Percentiles rank a stretch among this genome's conserved stretches.
These are phyloP conservation scores for Chymomyza costata DNA, from an alignment of 1,140 invertebrate genomes.

Conservation along the genomic window DNA sequence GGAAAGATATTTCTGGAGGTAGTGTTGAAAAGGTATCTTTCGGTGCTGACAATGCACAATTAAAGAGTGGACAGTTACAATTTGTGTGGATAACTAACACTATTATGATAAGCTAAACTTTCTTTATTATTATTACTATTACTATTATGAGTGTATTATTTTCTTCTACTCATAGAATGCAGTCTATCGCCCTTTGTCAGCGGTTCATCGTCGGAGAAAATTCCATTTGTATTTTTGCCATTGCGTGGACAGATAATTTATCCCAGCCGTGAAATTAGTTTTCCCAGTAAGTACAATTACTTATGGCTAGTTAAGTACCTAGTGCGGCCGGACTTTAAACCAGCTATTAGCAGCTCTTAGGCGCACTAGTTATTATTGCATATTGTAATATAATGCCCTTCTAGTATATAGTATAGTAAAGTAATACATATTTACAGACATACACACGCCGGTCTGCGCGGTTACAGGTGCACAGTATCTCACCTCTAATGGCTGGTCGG, in stretches of 20 bases:
- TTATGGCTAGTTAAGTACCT: too few relatives aligned
- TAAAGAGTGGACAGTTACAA: too few relatives aligned
- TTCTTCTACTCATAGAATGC: slow-evolving; percentile 81
- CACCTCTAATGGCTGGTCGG: slow-evolving; percentile 84
- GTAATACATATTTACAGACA: slow-evolving; percentile 80
- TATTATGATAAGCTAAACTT: slow-evolving; percentile 28
- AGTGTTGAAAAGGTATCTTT: too few relatives aligned
- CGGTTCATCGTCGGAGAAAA: slow-evolving; percentile 83
- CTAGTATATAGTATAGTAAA: too few relatives aligned
- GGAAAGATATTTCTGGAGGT: slow-evolving; percentile 28
- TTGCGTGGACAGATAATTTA: slow-evolving; percentile 90
- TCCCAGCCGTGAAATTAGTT: slow-evolving; percentile 88
- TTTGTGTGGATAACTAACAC: too few relatives aligned
- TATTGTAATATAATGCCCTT: too few relatives aligned
- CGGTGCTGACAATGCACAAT: too few relatives aligned
- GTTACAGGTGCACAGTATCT: slow-evolving; percentile 89
- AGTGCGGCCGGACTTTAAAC: too few relatives aligned
- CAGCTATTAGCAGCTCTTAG: too few relatives aligned
- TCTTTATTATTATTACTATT: slow-evolving; percentile 26
- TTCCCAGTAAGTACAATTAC: slow-evolving; percentile 82
- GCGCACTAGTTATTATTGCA: too few relatives aligned
- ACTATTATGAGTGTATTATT: slow-evolving; percentile 14
- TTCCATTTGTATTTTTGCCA: slow-evolving; percentile 90
- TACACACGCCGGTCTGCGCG: slow-evolving; percentile 87
- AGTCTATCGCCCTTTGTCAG: slow-evolving; percentile 86